Conservation (phyloP, 2,797 vertebrate species). For the Urophycis tenuis region DNA sequence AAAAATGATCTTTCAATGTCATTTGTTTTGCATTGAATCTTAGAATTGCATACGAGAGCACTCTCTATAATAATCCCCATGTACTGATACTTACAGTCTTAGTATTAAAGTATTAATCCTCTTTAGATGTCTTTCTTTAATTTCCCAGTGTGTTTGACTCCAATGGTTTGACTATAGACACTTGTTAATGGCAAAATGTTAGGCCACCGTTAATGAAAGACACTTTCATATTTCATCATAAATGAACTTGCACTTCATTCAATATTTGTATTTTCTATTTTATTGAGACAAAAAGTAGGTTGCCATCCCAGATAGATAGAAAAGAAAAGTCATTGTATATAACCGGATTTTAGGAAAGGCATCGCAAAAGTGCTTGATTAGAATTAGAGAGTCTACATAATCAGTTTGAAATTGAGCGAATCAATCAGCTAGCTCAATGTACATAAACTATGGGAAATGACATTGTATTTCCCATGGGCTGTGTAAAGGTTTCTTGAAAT, state of each 20-base stretch:
- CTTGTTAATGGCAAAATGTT: conserved; percentile 45
- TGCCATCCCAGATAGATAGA: neutral
- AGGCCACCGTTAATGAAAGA: conserved; percentile 44
- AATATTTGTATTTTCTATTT: conserved; percentile 29
- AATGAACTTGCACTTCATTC: neutral
- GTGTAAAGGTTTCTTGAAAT: conserved; percentile 39
- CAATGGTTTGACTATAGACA: conserved; percentile 31
- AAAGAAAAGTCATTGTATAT: neutral
- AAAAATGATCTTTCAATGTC: too few relatives aligned
- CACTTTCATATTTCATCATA: conserved; percentile 4
- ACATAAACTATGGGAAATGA: conserved; percentile 35
- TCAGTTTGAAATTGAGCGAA: conserved; percentile 34
- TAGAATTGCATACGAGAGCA: neutral
- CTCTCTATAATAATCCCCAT: neutral
- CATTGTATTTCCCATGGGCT: conserved; percentile 33
- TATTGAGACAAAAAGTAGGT: conserved; percentile 35
- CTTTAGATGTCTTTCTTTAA: conserved; percentile 30
- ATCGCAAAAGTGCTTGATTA: neutral
- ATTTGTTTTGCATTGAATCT: too few relatives aligned
- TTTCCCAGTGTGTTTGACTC: conserved; percentile 26
- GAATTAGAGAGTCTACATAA: conserved; percentile 21
- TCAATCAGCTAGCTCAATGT: conserved; percentile 1
- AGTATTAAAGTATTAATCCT: conserved; percentile 22
- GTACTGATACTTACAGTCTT: neutral
- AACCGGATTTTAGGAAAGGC: neutral